Conservation (phyloP, 1,140 invertebrate genomes). For the Sesamia nonagrioides region DNA sequence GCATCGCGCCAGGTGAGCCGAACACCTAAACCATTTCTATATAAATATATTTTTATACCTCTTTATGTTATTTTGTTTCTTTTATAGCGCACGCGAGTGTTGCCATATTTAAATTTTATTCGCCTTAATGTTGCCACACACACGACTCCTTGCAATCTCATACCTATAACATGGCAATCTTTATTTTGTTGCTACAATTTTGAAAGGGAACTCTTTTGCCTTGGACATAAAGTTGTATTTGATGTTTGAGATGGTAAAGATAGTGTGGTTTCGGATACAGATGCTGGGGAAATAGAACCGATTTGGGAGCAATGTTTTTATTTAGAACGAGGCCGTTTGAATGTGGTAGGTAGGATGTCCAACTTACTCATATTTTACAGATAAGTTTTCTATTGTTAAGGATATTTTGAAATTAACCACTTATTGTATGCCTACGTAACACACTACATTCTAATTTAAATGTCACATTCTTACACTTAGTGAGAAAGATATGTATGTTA, state of each 20-base stretch:
- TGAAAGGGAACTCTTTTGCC: constrained; percentile 36
- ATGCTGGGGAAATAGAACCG: constrained; percentile 81
- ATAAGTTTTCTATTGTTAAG: neutral
- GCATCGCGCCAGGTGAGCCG: constrained; percentile 43
- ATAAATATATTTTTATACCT: constrained; percentile 68
- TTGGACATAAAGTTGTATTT: constrained; percentile 54
- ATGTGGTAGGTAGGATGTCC: constrained; percentile 57
- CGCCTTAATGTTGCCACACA: constrained; percentile 85
- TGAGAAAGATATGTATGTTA: too few relatives aligned
- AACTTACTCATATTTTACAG: neutral
- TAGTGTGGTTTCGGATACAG: constrained; percentile 65
- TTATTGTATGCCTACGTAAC: neutral
- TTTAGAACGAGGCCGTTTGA: constrained; percentile 82
- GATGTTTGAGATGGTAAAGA: constrained; percentile 21
- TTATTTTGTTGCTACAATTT: constrained; percentile 34
- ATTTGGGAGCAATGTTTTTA: constrained; percentile 85
- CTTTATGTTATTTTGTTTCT: constrained; percentile 80
- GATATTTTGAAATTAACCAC: neutral
- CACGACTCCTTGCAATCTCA: constrained; percentile 80
- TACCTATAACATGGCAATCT: constrained; percentile 69
- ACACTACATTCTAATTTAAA: too few relatives aligned
- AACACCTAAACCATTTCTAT: constrained; percentile 55
- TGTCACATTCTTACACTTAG: too few relatives aligned
- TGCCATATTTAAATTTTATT: constrained; percentile 87
- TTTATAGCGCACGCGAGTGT: constrained; percentile 78